Base-by-base conservation (phyloP, 2,797 vertebrate species). In the Thalassophryne amazonica region DNA sequence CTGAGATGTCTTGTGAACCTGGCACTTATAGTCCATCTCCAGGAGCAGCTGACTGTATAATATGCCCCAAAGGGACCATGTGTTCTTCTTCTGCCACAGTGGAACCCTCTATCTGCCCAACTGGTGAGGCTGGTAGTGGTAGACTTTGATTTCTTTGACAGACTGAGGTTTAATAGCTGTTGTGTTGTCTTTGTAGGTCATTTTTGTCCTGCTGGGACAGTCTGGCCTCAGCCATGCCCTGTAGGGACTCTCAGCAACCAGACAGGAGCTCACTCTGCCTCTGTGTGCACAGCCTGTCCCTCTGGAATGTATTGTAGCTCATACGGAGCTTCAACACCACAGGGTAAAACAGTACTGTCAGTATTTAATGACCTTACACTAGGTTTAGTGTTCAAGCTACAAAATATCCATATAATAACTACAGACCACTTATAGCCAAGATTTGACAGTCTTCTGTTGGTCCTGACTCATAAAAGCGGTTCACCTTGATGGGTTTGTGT, bases 1-100 rank as follows among this genome's bases (percentile, higher is more conserved):
- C 62, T 0, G 92, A 94, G 41, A 23, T 93, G 30, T 92, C 95
- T 18, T 99, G 95, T 46, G 80, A 91, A 60, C 92, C 94, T 20
- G 94, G 95, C 29, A 93, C 88, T 3, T 97, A 94, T 77, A 94
- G 88, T 51, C 89, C 88, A 1, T 31, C 69, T 25, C 77, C 82
- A 0, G 95, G 93, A 6, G 87, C 91, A 4, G 73, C 86, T 1
- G 5, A 11, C 47, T 98, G 95, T 76, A 63, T 90, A 27, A 68
- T 73, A 11, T 99, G 95, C 68, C 94, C 91, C 0, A 61, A 84
- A 5, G 94, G 95, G 6, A 91, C 60, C n/a, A 40, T 66, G 65
- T 98, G 96, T 30, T 78, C 68, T 23, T 75, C 13, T 1, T 62
- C 76, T 34, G 91, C 88, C 56, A 93, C 92, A 1, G 72, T 75